phyloP scores from a whole-genome alignment of 1,140 invertebrate species.

The Trichoplusia ni region DNA sequence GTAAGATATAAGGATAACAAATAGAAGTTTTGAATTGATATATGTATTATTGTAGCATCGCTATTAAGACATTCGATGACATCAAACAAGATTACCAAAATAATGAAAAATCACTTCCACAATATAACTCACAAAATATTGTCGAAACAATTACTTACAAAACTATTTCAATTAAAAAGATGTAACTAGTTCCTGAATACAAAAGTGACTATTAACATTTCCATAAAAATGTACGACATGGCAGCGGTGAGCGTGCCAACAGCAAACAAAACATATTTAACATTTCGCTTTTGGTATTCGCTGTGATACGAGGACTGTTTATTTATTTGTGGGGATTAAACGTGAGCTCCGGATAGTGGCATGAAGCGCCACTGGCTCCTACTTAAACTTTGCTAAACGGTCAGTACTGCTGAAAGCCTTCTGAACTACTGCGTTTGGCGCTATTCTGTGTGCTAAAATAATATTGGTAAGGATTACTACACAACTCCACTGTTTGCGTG shows the following conservation, averaged over 20 bases:
- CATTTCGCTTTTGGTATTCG: conserved; percentile 64
- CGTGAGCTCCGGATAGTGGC: conserved; percentile 58
- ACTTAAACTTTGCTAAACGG: conserved; percentile 77
- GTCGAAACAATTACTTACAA: too few species aligned
- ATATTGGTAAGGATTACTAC: conserved; percentile 50
- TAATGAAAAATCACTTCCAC: too few species aligned
- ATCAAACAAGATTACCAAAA: too few species aligned
- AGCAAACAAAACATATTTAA: conserved; percentile 55
- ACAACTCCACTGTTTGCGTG: conserved; percentile 18
- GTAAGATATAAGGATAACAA: too few species aligned
- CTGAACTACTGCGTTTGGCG: conserved; percentile 64
- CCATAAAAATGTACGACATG: conserved; percentile 12
- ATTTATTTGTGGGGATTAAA: conserved; percentile 75
- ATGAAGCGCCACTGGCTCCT: conserved; percentile 53
- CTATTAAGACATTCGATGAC: too few species aligned
- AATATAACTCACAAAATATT: too few species aligned
- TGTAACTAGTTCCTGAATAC: too few species aligned
- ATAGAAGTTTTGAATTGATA: too few species aligned
- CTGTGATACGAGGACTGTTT: conserved; percentile 67
- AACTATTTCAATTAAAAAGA: too few species aligned
- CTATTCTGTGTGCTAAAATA: conserved; percentile 61
- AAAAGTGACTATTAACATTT: too few species aligned
- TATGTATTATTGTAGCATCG: too few species aligned
- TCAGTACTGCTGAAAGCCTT: conserved; percentile 67
- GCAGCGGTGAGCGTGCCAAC: conserved; percentile 32